phyloP scores from a whole-genome alignment of 2,113 vertebrate species.

The Rhipidura dahli region DNA sequence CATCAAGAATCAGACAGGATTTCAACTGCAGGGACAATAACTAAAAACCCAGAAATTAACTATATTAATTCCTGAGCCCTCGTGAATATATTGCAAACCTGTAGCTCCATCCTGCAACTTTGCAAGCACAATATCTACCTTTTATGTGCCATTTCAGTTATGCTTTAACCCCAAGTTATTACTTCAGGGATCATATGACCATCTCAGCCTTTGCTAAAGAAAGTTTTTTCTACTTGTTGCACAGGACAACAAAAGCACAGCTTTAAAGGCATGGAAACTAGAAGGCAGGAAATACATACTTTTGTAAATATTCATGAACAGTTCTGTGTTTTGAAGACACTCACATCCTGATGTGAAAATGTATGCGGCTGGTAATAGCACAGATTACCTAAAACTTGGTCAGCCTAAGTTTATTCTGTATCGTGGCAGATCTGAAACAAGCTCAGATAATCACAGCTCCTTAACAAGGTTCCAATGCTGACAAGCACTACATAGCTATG shows the following conservation, averaged over 20 bases:
- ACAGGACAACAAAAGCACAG: not conserved
- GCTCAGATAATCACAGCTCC: not conserved
- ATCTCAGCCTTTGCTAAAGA: not conserved
- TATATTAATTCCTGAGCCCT: not conserved
- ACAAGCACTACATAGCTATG: not conserved
- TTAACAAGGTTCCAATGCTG: accelerated
- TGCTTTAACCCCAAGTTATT: not conserved
- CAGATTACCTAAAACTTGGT: not conserved
- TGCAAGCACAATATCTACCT: accelerated
- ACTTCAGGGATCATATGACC: not conserved
- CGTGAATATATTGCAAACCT: not conserved
- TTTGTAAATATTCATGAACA: constrained; percentile 4
- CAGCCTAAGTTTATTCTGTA: not conserved
- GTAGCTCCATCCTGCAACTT: not conserved
- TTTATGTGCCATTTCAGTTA: not conserved
- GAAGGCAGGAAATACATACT: not conserved
- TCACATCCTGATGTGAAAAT: not conserved
- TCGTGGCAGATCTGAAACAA: not conserved
- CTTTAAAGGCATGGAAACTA: not conserved
- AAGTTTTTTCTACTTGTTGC: not conserved
- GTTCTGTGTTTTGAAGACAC: not conserved
- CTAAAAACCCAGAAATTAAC: not conserved
- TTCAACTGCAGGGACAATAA: not conserved
- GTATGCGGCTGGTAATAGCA: not conserved
- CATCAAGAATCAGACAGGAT: not conserved